These are phyloP conservation scores for Drosophila kurseongensis DNA, from an alignment of 1,140 invertebrate genomes.

Conservation along the genomic window DNA sequence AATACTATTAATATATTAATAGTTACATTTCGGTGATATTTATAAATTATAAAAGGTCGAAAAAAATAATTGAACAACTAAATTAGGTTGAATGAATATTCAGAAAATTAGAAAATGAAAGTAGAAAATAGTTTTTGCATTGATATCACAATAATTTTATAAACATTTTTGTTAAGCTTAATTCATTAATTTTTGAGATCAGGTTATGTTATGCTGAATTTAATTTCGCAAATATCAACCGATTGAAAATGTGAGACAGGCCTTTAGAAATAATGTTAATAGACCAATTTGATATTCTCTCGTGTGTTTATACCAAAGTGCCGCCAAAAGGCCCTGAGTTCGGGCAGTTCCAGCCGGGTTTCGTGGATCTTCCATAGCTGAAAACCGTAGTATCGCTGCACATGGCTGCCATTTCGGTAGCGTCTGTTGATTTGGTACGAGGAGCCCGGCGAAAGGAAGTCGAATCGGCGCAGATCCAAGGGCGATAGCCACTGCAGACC, in stretches of 20 bases:
- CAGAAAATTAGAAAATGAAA: background rate
- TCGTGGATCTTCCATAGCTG: constrained; percentile 81
- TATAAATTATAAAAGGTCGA: background rate
- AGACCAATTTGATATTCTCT: background rate
- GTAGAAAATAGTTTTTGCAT: background rate
- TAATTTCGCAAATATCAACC: too few species aligned
- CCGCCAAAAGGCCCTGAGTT: constrained; percentile 53
- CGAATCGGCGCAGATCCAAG: constrained; percentile 64
- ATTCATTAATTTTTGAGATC: too few species aligned
- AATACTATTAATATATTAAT: too few species aligned
- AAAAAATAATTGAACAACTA: background rate
- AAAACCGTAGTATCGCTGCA: constrained; percentile 65
- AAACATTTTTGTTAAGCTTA: too few species aligned
- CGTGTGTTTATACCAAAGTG: constrained; percentile 58
- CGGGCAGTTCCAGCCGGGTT: constrained; percentile 45
- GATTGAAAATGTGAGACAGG: too few species aligned
- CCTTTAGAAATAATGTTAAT: background rate
- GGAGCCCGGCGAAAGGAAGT: constrained; percentile 69
- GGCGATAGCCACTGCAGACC: constrained; percentile 75
- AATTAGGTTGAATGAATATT: background rate
- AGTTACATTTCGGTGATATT: too few species aligned
- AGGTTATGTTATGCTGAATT: too few species aligned
- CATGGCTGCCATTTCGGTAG: constrained; percentile 61
- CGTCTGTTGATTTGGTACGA: constrained; percentile 79
- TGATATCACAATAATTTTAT: too few species aligned